Evolutionary conservation across 2,888 invertebrate genomes (phyloP).

Genomic region (Phyllotreta striolata): DNA sequence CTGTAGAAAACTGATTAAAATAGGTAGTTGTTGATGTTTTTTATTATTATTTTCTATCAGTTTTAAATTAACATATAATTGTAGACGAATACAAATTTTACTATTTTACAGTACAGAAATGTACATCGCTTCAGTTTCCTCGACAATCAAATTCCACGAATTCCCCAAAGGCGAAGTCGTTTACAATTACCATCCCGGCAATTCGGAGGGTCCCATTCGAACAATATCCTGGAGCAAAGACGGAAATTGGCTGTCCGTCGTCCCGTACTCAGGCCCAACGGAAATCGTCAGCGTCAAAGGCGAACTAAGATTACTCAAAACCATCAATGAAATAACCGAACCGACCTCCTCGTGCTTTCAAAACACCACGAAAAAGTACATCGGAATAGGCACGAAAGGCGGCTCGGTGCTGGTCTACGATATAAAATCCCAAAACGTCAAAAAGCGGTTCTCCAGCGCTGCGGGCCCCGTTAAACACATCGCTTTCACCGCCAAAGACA

Average conservation of each 20-base stretch:
- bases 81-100: too few species aligned
- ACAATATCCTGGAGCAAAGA: conserved; percentile 59
- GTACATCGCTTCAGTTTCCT: conserved; percentile 68
- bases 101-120: too few species aligned
- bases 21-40: too few species aligned
- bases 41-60: too few species aligned
- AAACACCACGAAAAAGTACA: conserved; percentile 54
- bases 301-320: conserved; percentile 53
- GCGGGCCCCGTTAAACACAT: conserved; percentile 51
- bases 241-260: conserved; percentile 57
- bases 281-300: conserved; percentile 58
- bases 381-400: conserved; percentile 54
- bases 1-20: too few species aligned
- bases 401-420: conserved; percentile 58
- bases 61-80: too few species aligned
- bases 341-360: conserved; percentile 58
- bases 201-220: conserved; percentile 51
- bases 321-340: conserved; percentile 53
- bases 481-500: conserved; percentile 55
- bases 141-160: conserved; percentile 66
- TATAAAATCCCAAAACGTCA: conserved; percentile 53
- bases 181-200: conserved; percentile 60
- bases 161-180: conserved; percentile 65
- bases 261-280: conserved; percentile 54
- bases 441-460: conserved; percentile 53